Base-by-base conservation (phyloP, 2,888 invertebrate species). In the Tortricodes alternella region DNA sequence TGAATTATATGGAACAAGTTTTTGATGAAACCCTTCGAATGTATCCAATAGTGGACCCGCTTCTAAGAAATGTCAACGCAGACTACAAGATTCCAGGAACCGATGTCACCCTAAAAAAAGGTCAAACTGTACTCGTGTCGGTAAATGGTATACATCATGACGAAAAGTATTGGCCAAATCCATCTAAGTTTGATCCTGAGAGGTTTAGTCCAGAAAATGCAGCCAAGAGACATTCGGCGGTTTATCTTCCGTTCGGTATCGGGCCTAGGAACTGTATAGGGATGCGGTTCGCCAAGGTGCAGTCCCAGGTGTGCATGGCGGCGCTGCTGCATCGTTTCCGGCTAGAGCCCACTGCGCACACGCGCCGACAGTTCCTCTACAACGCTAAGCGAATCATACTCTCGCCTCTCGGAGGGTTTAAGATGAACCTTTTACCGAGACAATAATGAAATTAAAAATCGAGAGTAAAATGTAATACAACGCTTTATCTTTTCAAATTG, bases 161-260 rank as follows among this genome's bases (percentile, higher is more conserved):
- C 62, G 74, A 78, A 6, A 70, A 77, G 41, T 76, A 85, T 60
- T 91, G 81, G 61, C 73, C 80, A 0, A 68, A 91, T 8, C 91
- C 92, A 4, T 75, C 80, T 34, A 74, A 73, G 41, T 92, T 91
- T 65, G 78, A 88, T 52, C 91, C 92, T 1, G 85, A 91, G 29
- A 72, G 89, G 55, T 92, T 91, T 68, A 66, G 72, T 15, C 53
- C 74, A 0, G 77, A 81, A 37, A 78, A 76, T 16, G 71, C 64
- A 29, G 71, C 67, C 15, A 58, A 66, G 6, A 69, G 80, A 2
- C 81, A 80, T 53, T 64, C 76, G 0, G 83, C 79, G 60, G 80
- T 80, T 1, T 89, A 77, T 59, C 52, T 87, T 49, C 85, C 88
- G 3, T 89, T 89, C 61, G 88, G 88, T 35, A 70, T 74, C 19